A percentile compares a stretch with the other conserved stretches of the same genome.
These are phyloP conservation scores for Arbacia lixula DNA, from an alignment of 53 echinoderm and acorn worm species.

Conservation along the genomic window DNA sequence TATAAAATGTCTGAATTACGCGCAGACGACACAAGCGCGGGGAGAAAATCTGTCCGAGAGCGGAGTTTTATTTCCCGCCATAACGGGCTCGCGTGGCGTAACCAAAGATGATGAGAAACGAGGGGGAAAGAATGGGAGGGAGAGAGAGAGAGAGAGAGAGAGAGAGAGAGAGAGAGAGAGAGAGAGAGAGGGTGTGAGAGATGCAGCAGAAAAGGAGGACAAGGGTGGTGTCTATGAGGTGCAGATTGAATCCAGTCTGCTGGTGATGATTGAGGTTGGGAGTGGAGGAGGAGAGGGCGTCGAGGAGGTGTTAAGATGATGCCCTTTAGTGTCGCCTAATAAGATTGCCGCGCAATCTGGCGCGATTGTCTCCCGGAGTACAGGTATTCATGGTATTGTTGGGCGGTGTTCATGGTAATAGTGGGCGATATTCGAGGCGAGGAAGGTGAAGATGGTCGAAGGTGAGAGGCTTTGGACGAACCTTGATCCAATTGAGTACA, in stretches of 20 bases:
- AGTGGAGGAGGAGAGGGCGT: constrained; percentile 1
- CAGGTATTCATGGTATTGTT: too few relatives aligned
- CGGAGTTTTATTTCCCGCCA: constrained; percentile 51
- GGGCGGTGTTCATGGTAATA: too few relatives aligned
- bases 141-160: neutral
- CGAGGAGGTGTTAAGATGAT: constrained; percentile 20
- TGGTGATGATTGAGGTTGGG: constrained; percentile 19
- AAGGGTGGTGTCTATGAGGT: constrained; percentile 2
- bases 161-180: too few relatives aligned
- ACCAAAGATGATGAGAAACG: constrained; percentile 31
- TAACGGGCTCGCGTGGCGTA: constrained; percentile 48
- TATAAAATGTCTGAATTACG: constrained; percentile 39
- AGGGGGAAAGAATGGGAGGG: constrained; percentile 5
- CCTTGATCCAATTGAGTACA: constrained; percentile 3
- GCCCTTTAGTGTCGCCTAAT: constrained; percentile 19
- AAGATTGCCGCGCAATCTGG: constrained; percentile 13
- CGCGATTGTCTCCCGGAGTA: constrained; percentile 26
- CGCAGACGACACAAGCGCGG: constrained; percentile 31
- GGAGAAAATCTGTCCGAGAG: constrained; percentile 45
- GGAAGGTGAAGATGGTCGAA: neutral
- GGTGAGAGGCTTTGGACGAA: neutral
- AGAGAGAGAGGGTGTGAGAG: neutral
- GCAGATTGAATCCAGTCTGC: too few relatives aligned
- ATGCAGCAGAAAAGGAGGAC: too few relatives aligned
- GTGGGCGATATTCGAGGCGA: constrained; percentile 12